Evolutionary conservation across 1,140 invertebrate species (phyloP).

Genomic region (Cydia splendana): DNA sequence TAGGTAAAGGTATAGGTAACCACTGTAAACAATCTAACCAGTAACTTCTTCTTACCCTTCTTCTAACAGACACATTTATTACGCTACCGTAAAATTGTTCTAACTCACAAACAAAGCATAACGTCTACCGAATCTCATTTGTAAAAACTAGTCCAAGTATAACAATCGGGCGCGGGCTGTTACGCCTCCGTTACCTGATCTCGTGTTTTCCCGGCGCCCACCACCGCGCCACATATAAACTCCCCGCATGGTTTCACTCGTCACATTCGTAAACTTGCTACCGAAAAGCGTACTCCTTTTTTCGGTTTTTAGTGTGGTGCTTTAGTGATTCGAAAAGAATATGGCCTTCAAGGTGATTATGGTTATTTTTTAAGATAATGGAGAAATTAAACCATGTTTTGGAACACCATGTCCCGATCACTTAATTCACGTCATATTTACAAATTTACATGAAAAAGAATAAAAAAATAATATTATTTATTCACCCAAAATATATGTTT

Average conservation of each 20-base stretch:
- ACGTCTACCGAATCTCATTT: neutral
- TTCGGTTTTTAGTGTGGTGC: slow-evolving; percentile 38
- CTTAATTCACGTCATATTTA: too few species aligned
- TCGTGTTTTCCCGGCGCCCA: slow-evolving; percentile 43
- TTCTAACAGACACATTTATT: too few species aligned
- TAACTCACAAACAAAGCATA: neutral
- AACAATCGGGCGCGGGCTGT: slow-evolving; percentile 5
- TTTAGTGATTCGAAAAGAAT: slow-evolving; percentile 38
- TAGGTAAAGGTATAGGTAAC: too few species aligned
- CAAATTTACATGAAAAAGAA: too few species aligned
- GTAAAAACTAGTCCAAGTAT: slow-evolving; percentile 1
- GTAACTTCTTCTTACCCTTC: too few species aligned
- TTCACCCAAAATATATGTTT: too few species aligned
- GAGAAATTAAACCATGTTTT: neutral
- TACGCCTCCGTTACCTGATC: slow-evolving; percentile 16
- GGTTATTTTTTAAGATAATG: neutral
- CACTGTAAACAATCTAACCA: too few species aligned
- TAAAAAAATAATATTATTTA: too few species aligned
- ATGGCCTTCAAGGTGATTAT: slow-evolving; percentile 61
- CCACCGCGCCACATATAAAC: slow-evolving; percentile 54
- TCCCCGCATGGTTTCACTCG: slow-evolving; percentile 51
- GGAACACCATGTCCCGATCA: neutral
- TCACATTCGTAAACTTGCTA: slow-evolving; percentile 53
- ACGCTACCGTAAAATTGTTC: neutral
- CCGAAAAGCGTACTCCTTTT: slow-evolving; percentile 45